Base-by-base conservation (phyloP, 2,888 invertebrate genomes). In the Dasysyrphus albostriatus region DNA sequence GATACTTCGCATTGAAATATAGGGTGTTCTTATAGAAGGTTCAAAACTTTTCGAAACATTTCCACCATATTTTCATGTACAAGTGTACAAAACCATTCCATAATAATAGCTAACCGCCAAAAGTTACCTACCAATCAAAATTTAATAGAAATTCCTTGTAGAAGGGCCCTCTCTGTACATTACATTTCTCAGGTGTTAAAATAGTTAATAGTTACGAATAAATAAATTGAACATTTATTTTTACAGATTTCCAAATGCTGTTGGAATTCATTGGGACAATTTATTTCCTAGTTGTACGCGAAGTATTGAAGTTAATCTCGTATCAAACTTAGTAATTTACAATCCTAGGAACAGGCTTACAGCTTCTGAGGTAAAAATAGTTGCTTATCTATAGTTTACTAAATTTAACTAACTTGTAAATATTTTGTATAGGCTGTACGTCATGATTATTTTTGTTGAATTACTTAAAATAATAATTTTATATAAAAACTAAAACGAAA, bases 261-360 rank as follows among this genome's bases (percentile, higher is more conserved):
- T 94, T 37, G 96, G 97, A 0, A 94, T 96, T 58, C 95, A 96
- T 24, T 97, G 98, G 96, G 94, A 96, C 12, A 95, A 95, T 72
- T 94, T 98, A 6, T 93, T 98, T 88, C 97, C 98, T 0, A 96
- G 96, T 88, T 92, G 91, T 79, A 96, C 96, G 0, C 95, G 96
- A 61, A 93, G 94, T 0, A 95, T 95, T 75, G 96, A 96, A 58
- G 92, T 97, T 0, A 95, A 96, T 91, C 94, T 98, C 32, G 94
- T 98, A 39, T 95, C 95, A 89, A 95, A 95, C 73, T 95, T 98
- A 89, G 93, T 98, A 14, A 93, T 96, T 39, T 98, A 98, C 90
- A 95, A 98, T 91, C 95, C 96, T 5, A 94, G 94, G 72, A 95
- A 95, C 90, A 94, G 98, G 88, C 94, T 97, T 65, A 94, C 94